These are phyloP conservation scores for Prionailurus viverrinus DNA, from an alignment of 2,113 vertebrate species.

Conservation along the genomic window DNA sequence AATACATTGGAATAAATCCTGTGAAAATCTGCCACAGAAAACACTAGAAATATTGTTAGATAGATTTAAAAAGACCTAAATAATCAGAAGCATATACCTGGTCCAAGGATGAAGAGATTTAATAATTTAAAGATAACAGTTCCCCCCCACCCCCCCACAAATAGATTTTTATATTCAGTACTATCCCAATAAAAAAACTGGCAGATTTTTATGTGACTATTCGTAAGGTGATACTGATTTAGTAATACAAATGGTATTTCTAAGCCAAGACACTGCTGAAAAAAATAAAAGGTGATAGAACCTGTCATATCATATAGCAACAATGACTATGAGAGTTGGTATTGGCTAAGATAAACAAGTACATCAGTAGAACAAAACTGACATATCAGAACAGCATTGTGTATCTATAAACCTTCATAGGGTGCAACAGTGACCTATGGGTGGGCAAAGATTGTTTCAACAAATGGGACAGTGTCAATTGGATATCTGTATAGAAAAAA, in stretches of 20 bases:
- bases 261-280: not conserved
- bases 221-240: not conserved
- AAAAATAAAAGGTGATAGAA: not conserved
- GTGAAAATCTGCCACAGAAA: not conserved
- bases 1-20: not conserved
- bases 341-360: not conserved
- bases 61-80: not conserved
- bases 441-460: not conserved
- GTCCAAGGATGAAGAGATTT: not conserved
- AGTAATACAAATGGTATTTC: not conserved
- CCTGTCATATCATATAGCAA: not conserved
- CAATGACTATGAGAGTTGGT: not conserved
- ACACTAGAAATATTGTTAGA: not conserved
- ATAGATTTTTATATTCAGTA: not conserved
- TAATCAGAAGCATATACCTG: not conserved
- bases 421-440: not conserved
- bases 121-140: not conserved
- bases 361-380: not conserved
- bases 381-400: not conserved
- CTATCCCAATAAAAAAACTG: not conserved
- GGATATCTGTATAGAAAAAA: not conserved
- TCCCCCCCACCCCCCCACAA: not conserved
- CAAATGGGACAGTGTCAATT: not conserved
- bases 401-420: not conserved
- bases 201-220: not conserved